Base-by-base conservation (phyloP, 92 coral and sea anemone species). In the Phenganax marumi region DNA sequence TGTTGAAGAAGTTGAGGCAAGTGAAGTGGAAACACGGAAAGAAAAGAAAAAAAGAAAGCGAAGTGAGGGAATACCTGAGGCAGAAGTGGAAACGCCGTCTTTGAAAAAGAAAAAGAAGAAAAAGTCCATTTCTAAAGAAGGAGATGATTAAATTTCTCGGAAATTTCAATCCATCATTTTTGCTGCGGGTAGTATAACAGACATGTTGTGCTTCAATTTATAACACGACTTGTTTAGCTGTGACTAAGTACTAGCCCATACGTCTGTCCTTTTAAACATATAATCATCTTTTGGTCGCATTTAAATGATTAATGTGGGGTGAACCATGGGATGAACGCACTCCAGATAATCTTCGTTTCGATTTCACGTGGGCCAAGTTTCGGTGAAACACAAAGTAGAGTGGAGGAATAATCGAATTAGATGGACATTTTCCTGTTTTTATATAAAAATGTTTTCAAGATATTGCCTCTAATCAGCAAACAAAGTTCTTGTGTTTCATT, bases 51-150 rank as follows among this genome's bases (percentile, higher is more conserved):
- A 81, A 63, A 65, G 56, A 24, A 86, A 74, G 33, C 87, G 83
- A 10, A 92, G 71, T 23, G 53, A 77, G 61, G 86, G 52, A 61
- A 82, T 70, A 73, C 55, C 39, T 33, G 90, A 72, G 12, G 80
- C 22, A 6, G 88, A 51, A 52, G 76, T 61, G 52, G 85, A 58
- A 54, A 80, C 87, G 48, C 84, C 50, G 22, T 64, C 89, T 14
- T 62, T 68, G 8, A 89, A 90, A 47, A 85, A 89, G 11, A 84
- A 75, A 48, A 91, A 93, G 86, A 93, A 91, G 83, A 92, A 91
- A 75, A 93, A 91, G 79, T 76, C 81, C 3, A 50, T 76, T 54
- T 56, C 81, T 0, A 76, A 55, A 49, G 81, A 76, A 16, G 63
- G 21, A 14, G 55, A 49, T n/a, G 57, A 52, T 25, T 74, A 74